phyloP scores from a whole-genome alignment of 2,888 invertebrate genomes.

The Atrina japonica region DNA sequence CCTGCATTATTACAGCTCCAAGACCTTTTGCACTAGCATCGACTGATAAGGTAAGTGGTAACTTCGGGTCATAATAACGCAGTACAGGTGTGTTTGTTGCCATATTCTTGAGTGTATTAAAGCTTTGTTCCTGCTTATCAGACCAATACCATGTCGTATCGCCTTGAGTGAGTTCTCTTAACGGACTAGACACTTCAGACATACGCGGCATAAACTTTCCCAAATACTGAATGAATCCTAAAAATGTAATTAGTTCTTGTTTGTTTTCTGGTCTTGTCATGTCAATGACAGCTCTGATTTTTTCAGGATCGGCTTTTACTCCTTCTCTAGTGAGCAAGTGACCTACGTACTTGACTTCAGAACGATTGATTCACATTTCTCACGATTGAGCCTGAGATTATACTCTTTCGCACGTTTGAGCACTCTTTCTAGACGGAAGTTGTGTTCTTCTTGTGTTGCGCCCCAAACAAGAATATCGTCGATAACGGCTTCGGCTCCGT shows the following conservation, averaged over 20 bases:
- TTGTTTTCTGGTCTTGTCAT: conserved; percentile 13
- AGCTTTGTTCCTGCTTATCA: conserved; percentile 20
- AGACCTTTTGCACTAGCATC: conserved; percentile 37
- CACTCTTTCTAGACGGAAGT: too few species aligned
- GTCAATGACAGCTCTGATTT: conserved; percentile 6
- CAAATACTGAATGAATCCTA: conserved; percentile 35
- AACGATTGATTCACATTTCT: too few species aligned
- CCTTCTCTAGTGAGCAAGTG: conserved; percentile 36
- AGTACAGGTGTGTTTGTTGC: conserved; percentile 35
- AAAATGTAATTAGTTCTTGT: conserved; percentile 23
- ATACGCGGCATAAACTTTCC: conserved; percentile 26
- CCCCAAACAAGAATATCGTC: too few species aligned
- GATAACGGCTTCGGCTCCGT: conserved; percentile 31
- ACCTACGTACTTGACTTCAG: conserved; percentile 34
- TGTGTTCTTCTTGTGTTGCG: too few species aligned
- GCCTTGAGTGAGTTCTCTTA: conserved; percentile 11
- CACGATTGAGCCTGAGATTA: too few species aligned
- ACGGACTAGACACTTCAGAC: conserved; percentile 18
- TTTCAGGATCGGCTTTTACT: conserved; percentile 38
- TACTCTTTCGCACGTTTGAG: too few species aligned
- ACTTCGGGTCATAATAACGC: conserved; percentile 31
- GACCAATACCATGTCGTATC: conserved; percentile 27
- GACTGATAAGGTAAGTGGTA: conserved; percentile 28
- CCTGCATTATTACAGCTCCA: conserved; percentile 34
- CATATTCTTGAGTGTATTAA: conserved; percentile 27